phyloP scores from a whole-genome alignment of 2,113 vertebrate species.

The Psittacula cyanocephala region DNA sequence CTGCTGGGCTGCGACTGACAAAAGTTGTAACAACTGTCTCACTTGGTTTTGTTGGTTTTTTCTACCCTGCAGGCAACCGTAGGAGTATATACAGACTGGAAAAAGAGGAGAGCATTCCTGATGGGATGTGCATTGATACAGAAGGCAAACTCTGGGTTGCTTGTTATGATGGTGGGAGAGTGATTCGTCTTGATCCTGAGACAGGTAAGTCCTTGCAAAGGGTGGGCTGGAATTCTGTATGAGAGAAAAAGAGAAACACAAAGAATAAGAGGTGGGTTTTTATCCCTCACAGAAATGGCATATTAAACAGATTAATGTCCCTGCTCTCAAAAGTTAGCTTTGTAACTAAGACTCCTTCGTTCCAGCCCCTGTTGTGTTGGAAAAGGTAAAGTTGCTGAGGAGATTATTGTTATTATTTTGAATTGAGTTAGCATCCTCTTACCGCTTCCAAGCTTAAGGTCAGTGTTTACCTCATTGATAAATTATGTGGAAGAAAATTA shows the following conservation, averaged over 20 bases:
- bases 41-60: not conserved
- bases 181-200: constrained; percentile 87
- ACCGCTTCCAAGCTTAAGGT: not conserved
- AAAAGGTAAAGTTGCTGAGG: not conserved
- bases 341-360: not conserved
- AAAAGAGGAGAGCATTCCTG: constrained; percentile 87
- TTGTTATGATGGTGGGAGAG: constrained; percentile 88
- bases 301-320: not conserved
- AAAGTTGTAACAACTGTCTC: not conserved
- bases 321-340: not conserved
- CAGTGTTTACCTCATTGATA: not conserved
- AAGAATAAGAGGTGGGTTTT: accelerated
- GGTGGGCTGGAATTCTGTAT: not conserved
- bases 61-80: constrained; percentile 72
- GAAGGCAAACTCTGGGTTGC: constrained; percentile 93
- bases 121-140: constrained; percentile 90
- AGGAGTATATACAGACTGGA: constrained; percentile 76
- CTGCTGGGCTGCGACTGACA: not conserved
- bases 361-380: not conserved
- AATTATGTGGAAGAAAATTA: not conserved
- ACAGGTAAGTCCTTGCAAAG: constrained; percentile 76
- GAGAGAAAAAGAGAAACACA: not conserved
- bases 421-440: not conserved
- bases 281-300: not conserved
- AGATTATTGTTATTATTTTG: not conserved